Evolutionary conservation across 2,797 vertebrate species (phyloP), one percentile per base, ranked within the genome.

Genomic region (Coregonus suidteri): DNA sequence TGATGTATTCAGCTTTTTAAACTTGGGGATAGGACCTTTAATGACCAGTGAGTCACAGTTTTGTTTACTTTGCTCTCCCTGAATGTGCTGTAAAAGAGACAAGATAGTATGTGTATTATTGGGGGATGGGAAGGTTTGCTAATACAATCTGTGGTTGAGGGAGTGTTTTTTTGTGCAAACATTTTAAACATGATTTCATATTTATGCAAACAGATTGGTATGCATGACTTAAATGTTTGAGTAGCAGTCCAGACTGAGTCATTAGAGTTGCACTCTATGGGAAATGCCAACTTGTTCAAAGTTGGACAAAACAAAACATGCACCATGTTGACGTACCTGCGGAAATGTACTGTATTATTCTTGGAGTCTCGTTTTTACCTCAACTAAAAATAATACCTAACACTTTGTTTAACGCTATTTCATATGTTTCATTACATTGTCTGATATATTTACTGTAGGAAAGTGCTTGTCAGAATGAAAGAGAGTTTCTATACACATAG

Each of bases 281-380:
- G 37, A 30, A 56, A 34, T 11, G 2, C 6, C 11, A 25, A 52
- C 6, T 73, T 25, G 13, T 34, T 64, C 20, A 64, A 73, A 56
- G 14, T 20, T 9, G 73, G 84, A 71, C 86, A 85, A 78, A 86
- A 88, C 75, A 65, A 72, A 78, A 86, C 90, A 78, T 84, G 88
- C n/a, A 83, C 78, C 80, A 76, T 81, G 83, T 81, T 41, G 74
- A 25, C 75, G 75, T 37, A 85, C 52, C 41, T 31, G 9, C 13
- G 52, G 71, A 86, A 88, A 83, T 73, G 62, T 82, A 77, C 59
- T 51, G 37, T 51, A 77, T 56, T 13, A 59, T 11, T 15, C 52
- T 34, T 59, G 73, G 6, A 82, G 13, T 13, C 7, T 74, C 6
- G 65, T 68, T 41, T 41, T 41, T 9, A 41, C 41, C 41, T 41